These are phyloP conservation scores for Agrotis clavis DNA, from an alignment of 2,888 invertebrate genomes.

Conservation along the genomic window DNA sequence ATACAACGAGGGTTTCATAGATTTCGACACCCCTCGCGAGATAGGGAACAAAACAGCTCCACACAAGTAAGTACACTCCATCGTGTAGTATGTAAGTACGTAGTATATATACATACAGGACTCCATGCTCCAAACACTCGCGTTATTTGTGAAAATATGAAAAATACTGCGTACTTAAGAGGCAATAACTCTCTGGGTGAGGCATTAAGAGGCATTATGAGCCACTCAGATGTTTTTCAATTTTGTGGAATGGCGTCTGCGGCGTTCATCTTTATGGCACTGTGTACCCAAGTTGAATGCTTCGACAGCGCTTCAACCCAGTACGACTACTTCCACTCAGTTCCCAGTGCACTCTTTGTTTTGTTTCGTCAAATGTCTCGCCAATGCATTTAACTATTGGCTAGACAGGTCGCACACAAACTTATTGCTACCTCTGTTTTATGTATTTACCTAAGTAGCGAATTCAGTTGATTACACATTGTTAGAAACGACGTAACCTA, in stretches of 20 bases:
- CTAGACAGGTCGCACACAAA: not conserved
- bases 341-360: conserved; percentile 33
- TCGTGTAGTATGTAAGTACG: conserved; percentile 9
- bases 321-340: conserved; percentile 7
- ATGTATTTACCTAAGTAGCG: conserved; percentile 20
- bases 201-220: conserved; percentile 88
- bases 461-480: conserved; percentile 35
- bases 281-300: conserved; percentile 69
- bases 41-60: conserved; percentile 50
- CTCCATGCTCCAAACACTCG: conserved; percentile 70
- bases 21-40: conserved; percentile 59
- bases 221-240: conserved; percentile 88
- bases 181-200: conserved; percentile 83
- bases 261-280: conserved; percentile 77
- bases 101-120: conserved; percentile 15
- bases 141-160: conserved; percentile 87
- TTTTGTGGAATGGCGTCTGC: conserved; percentile 85
- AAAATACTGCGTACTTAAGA: conserved; percentile 84
- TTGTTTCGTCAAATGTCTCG: conserved; percentile 16
- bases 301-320: conserved; percentile 56
- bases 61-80: conserved; percentile 37
- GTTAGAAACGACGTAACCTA: conserved; percentile 8
- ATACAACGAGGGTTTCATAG: not conserved
- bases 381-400: not conserved
- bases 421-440: conserved; percentile 4